Base-by-base conservation (phyloP, 2,797 vertebrate species). In the Tinamus major region DNA sequence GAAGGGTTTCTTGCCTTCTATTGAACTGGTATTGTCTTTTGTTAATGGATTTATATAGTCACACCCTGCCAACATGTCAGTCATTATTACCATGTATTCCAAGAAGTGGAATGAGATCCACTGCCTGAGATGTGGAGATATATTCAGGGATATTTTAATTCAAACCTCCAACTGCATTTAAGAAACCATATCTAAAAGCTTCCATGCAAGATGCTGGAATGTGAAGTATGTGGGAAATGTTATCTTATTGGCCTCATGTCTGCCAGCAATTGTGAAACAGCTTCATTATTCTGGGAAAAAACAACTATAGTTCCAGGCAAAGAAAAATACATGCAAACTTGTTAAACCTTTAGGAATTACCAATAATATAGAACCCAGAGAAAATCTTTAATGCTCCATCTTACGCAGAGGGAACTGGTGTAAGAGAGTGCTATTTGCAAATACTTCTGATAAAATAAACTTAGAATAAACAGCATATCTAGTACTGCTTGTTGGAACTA, bases 211-310 rank as follows among this genome's bases (percentile, higher is more conserved):
- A 92, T 8, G 0, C 33, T 92, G 93, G 94, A 96, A 96, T 95
- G 88, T 37, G 7, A 95, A 94, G 79, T 49, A 96, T 94, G 93
- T 94, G 81, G 90, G 88, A 96, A 96, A 94, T 96, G 88, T 95
- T 96, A 96, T 95, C 82, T 96, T 96, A 96, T 8, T 93, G 81
- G 93, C 81, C 67, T 87, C 58, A 55, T 59, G 89, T 95, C 91
- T 94, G 86, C 79, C 85, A 81, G 72, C 85, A 88, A 92, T 94
- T 97, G 91, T 94, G 92, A 96, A 97, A 97, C 42, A 70, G 85
- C 78, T 89, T 91, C 87, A 75, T 93, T 96, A 58, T 94, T 89
- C 87, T 87, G 91, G 86, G 90, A 95, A 95, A 92, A 94, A 90
- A 55, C 80, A 93, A 53, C 80, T 74, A 24, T 19, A 29, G 75